These are phyloP conservation scores for Micropoecilia bifurca DNA, from an alignment of 2,797 vertebrate genomes.

Conservation along the genomic window DNA sequence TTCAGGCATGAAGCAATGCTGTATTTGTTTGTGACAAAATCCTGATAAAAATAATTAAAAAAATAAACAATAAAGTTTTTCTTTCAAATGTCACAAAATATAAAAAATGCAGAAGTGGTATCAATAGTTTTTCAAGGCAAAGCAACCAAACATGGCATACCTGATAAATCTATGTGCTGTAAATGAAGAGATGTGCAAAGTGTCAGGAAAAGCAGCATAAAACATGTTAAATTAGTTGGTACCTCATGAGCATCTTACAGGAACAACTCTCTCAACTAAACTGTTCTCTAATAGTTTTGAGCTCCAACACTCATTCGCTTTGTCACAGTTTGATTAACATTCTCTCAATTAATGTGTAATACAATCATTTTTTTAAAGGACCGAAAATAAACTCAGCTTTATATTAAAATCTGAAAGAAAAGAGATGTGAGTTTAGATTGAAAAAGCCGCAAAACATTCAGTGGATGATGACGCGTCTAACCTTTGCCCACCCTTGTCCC, in stretches of 20 bases:
- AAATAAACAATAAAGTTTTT: background rate
- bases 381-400: background rate
- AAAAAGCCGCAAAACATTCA: background rate
- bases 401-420: background rate
- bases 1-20: background rate
- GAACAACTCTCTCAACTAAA: background rate
- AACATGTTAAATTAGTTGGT: background rate
- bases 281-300: background rate
- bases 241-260: background rate
- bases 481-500: slow-evolving; percentile 87
- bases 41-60: background rate
- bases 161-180: background rate
- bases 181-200: background rate
- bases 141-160: background rate
- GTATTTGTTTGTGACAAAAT: background rate
- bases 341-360: background rate
- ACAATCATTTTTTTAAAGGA: background rate
- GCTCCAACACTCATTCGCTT: background rate
- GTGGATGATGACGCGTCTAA: slow-evolving; percentile 48
- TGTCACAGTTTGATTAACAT: background rate
- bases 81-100: background rate
- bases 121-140: background rate
- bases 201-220: background rate
- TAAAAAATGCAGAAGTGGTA: background rate
- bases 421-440: background rate